Percentiles rank a stretch among this genome's conserved stretches.
Conservation (phyloP, 2,797 vertebrate species). For the Spondyliosoma cantharus region DNA sequence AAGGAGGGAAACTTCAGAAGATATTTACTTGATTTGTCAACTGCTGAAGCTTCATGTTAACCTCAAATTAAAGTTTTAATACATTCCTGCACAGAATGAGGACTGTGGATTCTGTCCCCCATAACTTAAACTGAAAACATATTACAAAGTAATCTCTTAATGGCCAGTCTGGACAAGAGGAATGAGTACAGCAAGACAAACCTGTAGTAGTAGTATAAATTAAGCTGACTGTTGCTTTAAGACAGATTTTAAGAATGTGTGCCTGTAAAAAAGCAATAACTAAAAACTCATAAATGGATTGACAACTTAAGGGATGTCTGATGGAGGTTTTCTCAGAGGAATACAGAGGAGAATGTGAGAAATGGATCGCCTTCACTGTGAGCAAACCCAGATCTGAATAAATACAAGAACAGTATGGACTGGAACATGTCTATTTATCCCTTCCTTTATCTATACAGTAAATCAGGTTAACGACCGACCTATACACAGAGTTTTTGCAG, state of each 20-base stretch:
- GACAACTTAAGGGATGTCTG: not conserved
- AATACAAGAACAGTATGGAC: too few relatives aligned
- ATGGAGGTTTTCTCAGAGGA: not conserved
- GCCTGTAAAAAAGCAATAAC: not conserved
- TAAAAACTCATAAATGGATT: not conserved
- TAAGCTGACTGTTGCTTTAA: not conserved
- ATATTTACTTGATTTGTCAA: not conserved
- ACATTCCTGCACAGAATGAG: not conserved
- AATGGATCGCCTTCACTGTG: too few relatives aligned
- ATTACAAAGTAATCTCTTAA: not conserved
- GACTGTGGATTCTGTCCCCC: not conserved
- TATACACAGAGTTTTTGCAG: too few relatives aligned
- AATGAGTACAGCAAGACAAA: not conserved
- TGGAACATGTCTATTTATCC: too few relatives aligned
- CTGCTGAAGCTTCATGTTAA: not conserved
- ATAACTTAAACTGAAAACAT: not conserved
- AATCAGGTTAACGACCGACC: too few relatives aligned
- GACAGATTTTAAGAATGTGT: not conserved
- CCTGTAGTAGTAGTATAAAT: not conserved
- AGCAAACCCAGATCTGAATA: too few relatives aligned
- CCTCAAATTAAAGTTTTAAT: not conserved
- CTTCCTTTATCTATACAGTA: too few relatives aligned
- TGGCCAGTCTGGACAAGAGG: not conserved
- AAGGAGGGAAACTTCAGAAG: not conserved
- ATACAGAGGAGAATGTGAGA: not conserved